These are phyloP conservation scores for Coronaproctus castanopsis DNA, from an alignment of 2,888 invertebrate species.

Conservation along the genomic window DNA sequence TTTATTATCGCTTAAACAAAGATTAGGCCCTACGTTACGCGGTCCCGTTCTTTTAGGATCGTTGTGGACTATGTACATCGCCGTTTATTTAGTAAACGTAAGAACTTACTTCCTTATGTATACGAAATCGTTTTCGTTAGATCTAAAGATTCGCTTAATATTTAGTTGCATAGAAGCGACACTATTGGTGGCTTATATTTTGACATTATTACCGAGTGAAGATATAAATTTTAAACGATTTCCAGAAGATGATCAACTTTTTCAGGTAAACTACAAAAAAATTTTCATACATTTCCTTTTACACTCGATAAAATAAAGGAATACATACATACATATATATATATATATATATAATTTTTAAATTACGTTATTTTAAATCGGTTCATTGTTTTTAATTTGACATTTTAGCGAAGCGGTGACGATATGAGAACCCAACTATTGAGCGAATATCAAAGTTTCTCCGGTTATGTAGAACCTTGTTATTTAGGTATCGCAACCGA, in stretches of 20 bases:
- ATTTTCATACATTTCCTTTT: too few species aligned
- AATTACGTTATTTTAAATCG: too few species aligned
- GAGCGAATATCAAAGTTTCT: constrained; percentile 38
- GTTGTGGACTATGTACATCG: constrained; percentile 44
- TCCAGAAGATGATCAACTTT: not conserved
- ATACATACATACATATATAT: too few species aligned
- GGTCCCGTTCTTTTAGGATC: constrained; percentile 50
- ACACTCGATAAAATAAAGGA: too few species aligned
- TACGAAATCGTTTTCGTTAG: constrained; percentile 1
- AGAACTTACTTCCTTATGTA: constrained; percentile 32
- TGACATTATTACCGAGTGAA: constrained; percentile 10
- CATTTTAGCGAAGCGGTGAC: too few species aligned
- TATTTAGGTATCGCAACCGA: constrained; percentile 69
- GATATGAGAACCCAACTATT: not conserved
- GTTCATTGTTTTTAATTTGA: too few species aligned
- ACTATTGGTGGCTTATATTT: constrained; percentile 21
- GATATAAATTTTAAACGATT: constrained; percentile 5
- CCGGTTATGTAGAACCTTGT: constrained; percentile 41
- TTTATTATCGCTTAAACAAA: constrained; percentile 40
- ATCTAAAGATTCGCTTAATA: constrained; percentile 25
- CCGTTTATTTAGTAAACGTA: constrained; percentile 45
- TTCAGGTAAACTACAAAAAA: not conserved
- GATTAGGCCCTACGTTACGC: constrained; percentile 40
- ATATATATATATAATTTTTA: too few species aligned
- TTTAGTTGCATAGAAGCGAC: constrained; percentile 24